Evolutionary conservation across 1,140 invertebrate species (phyloP), one percentile per base, ranked within the genome.

Genomic region (Gonioctena quinquepunctata): DNA sequence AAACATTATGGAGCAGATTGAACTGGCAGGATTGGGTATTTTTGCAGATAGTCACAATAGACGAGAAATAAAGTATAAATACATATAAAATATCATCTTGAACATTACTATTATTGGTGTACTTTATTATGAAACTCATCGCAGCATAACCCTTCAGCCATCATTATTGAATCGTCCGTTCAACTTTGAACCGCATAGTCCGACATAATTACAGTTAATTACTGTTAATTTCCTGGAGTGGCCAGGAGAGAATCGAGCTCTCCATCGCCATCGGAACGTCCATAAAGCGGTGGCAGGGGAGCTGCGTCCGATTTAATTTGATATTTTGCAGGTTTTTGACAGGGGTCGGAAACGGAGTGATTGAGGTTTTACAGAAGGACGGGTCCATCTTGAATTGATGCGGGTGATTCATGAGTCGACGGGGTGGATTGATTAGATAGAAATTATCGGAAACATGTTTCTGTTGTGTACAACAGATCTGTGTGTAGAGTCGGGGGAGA

Each of bases 221-320:
- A 64, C 16, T 49, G 42, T 64, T 64, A 64, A 64, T 64, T 64
- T 64, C 28, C 33, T 64, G 42, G 42, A 64, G 61, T 64, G 61
- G 61, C 42, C 59, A 19, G 27, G 27, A 61, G 22, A 21, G 52
- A 56, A 23, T 56, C 22, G 23, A 28, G 13, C 57, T 60, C 57
- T 60, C 25, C n/a, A 60, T 54, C 33, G n/a, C 33, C n/a, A 42
- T 19, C 52, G 52, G 22, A 18, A 16, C 22, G 16, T 16, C 18
- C n/a, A n/a, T n/a, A n/a, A n/a, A n/a, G 16, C 52, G 11, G 52
- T 19, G 11, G 52, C 3, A 21, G 52, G 11, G 18, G 16, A 19
- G 16, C 13, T 60, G n/a, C 23, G 13, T 25, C 23, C 57, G 7
- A 60, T 60, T 27, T 60, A 60, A 60, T 60, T 60, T 28, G 57